Evolutionary conservation across 1,140 invertebrate genomes (phyloP).

Genomic region (Bombyx mori): DNA sequence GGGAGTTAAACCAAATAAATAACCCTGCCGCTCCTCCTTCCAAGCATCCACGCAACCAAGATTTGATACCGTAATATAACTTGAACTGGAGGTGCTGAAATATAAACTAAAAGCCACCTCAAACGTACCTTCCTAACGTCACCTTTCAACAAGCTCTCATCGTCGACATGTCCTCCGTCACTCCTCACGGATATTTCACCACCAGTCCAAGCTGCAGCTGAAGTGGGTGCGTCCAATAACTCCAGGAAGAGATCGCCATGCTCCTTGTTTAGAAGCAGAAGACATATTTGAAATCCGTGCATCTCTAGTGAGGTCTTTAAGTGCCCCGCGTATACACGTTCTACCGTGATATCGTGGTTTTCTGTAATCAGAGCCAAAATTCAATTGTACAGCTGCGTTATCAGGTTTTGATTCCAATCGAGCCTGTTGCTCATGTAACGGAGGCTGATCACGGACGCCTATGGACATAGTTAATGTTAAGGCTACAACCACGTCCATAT

Average conservation of each 20-base stretch:
- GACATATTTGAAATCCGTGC: slow-evolving; percentile 82
- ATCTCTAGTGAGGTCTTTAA: slow-evolving; percentile 88
- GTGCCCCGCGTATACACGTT: slow-evolving; percentile 79
- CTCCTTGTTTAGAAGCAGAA: slow-evolving; percentile 74
- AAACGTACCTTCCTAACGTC: slow-evolving; percentile 32
- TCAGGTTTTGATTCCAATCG: too few relatives aligned
- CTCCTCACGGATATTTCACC: slow-evolving; percentile 27
- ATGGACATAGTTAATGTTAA: too few relatives aligned
- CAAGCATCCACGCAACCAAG: too few relatives aligned
- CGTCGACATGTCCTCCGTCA: slow-evolving; percentile 23
- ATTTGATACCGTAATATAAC: too few relatives aligned
- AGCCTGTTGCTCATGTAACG: too few relatives aligned
- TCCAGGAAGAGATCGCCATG: slow-evolving; percentile 66
- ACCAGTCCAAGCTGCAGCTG: slow-evolving; percentile 75
- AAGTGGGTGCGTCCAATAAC: slow-evolving; percentile 73
- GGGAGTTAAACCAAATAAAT: too few relatives aligned
- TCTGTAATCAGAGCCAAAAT: slow-evolving; percentile 44
- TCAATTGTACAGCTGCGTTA: not conserved
- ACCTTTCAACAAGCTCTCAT: slow-evolving; percentile 28
- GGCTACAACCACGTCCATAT: too few relatives aligned
- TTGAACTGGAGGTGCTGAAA: too few relatives aligned
- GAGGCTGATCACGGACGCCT: too few relatives aligned
- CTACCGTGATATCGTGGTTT: slow-evolving; percentile 69
- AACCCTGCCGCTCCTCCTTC: too few relatives aligned
- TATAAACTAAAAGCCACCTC: too few relatives aligned